Percentiles rank a stretch among this genome's conserved stretches.
Conservation (phyloP, 2,113 vertebrate species). For the Nesoenas mayeri region DNA sequence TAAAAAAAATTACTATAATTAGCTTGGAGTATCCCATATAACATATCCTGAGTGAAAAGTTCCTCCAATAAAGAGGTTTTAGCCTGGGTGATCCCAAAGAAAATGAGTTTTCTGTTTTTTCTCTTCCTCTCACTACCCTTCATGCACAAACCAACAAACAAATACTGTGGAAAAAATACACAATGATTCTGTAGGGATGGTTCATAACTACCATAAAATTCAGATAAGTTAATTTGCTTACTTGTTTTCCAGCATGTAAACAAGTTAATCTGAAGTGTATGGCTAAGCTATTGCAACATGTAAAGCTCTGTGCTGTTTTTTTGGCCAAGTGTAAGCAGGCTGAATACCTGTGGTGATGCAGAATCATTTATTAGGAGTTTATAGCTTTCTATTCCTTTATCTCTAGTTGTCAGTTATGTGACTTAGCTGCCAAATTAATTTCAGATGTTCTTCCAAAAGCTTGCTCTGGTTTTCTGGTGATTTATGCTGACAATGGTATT, state of each 20-base stretch:
- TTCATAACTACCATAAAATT: neutral
- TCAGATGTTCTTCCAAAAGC: slow-evolving; percentile 11
- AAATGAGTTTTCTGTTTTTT: neutral
- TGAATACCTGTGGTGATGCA: neutral
- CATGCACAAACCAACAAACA: neutral
- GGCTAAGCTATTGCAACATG: neutral
- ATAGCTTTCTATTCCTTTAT: neutral
- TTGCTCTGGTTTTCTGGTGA: neutral
- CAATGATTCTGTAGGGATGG: neutral
- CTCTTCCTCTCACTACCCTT: neutral
- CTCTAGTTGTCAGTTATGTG: neutral
- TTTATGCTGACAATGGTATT: slow-evolving; percentile 33
- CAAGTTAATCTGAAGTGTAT: neutral
- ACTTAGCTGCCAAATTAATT: neutral
- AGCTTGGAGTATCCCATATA: neutral
- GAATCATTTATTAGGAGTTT: neutral
- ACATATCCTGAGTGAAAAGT: neutral
- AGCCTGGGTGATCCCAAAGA: neutral
- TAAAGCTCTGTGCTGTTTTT: neutral
- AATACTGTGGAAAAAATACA: neutral
- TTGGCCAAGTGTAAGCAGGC: neutral
- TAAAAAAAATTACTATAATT: accelerated
- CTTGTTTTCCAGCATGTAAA: neutral
- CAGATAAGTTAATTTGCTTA: neutral
- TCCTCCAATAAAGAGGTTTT: neutral